Conservation (phyloP, 35 echinoderm and acorn worm species). For the Heliocidaris erythrogramma region DNA sequence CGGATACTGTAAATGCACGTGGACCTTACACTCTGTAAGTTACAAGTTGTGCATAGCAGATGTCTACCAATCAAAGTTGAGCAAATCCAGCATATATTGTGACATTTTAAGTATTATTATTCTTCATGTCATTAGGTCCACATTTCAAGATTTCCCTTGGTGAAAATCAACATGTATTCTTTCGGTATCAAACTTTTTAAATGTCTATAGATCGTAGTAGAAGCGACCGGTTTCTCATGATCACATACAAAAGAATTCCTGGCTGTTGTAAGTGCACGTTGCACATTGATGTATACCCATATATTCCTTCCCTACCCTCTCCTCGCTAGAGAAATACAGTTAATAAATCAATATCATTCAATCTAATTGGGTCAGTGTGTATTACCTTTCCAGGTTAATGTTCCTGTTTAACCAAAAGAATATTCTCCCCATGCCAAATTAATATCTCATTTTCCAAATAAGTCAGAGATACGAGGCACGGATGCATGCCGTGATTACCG, state of each 20-base stretch:
- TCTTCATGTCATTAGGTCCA: too few species aligned
- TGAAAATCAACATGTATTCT: too few species aligned
- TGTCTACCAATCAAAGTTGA: too few species aligned
- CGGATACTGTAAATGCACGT: not conserved
- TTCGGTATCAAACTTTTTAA: not conserved
- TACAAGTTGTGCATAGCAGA: too few species aligned
- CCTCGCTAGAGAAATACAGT: not conserved
- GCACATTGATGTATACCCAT: not conserved
- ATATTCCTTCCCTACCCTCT: not conserved
- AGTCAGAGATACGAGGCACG: not conserved
- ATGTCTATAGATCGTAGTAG: not conserved
- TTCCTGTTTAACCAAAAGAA: not conserved
- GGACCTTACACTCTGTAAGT: too few species aligned
- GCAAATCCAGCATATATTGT: too few species aligned
- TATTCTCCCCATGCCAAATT: not conserved
- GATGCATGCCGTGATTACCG: not conserved
- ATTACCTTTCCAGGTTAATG: not conserved
- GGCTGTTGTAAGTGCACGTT: not conserved
- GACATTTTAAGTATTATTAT: too few species aligned
- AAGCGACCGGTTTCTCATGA: not conserved
- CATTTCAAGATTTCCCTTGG: too few species aligned
- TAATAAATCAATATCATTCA: not conserved
- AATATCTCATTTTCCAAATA: conserved; percentile 12
- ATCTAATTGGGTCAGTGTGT: not conserved
- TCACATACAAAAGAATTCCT: not conserved